Base-by-base conservation (phyloP, 2,888 invertebrate genomes). In the Griposia aprilina region DNA sequence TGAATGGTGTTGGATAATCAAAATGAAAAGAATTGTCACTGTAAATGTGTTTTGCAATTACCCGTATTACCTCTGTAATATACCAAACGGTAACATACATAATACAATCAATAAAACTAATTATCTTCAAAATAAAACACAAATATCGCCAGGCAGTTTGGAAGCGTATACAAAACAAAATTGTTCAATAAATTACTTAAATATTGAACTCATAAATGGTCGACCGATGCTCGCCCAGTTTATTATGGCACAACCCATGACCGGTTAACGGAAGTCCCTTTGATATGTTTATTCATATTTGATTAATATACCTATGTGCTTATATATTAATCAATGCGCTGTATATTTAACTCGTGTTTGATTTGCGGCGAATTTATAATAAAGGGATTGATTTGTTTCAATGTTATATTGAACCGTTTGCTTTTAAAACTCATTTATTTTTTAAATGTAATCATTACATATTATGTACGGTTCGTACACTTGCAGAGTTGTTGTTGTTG, bases 231-330 rank as follows among this genome's bases (percentile, higher is more conserved):
- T 41, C 80, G 1, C 23, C n/a, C 52, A 30, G 80, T 80, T 80
- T 71, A 80, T 65, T 45, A 62, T 26, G 8, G 50, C 30, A n/a
- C 41, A 45, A 30, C 30, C 50, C n/a, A 52, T 69, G 36, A 26
- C 79, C 80, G 71, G 78, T 50, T 13, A 72, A 66, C 79, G 66
- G 59, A 79, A 79, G 73, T 80, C 52, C 26, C 80, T 80, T 80
- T 80, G 71, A 57, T 57, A 59, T 59, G 65, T 78, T 71, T 71
- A 65, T n/a, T n/a, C n/a, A n/a, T n/a, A n/a, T 80, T 65, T 57
- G 71, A 59, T 57, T 80, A 57, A 71, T 67, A 60, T 30, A 41
- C 30, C 30, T 36, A 36, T 5, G 41, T 41, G 7, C 41, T 41
- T 41, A 7, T 41, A 41, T 41, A 41, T 41, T 41, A 41, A 41